Conservation (phyloP, 1,140 invertebrate genomes). For the Dufourea novaeangliae region DNA sequence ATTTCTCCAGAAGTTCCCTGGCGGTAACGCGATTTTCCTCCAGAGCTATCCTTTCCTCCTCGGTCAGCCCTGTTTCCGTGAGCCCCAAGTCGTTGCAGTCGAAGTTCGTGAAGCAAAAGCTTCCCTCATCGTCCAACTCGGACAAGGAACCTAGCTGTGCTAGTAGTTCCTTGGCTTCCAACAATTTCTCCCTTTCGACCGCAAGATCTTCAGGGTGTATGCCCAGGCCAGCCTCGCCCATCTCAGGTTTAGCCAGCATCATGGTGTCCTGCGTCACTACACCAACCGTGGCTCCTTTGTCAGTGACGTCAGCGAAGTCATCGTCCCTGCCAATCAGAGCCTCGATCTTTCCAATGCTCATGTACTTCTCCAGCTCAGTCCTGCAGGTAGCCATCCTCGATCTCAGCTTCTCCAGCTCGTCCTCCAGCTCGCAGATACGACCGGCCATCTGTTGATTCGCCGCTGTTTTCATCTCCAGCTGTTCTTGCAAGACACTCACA, state of each 20-base stretch:
- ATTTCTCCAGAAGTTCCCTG: background rate
- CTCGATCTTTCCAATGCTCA: conserved; percentile 50
- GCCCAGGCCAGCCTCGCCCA: background rate
- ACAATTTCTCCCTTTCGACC: background rate
- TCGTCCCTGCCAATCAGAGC: conserved; percentile 57
- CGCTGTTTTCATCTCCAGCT: conserved; percentile 65
- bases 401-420: conserved; percentile 57
- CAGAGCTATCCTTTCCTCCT: conserved; percentile 34
- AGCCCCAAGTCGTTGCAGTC: conserved; percentile 52
- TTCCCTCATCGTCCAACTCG: conserved; percentile 43
- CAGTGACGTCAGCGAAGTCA: conserved; percentile 50
- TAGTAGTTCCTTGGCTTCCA: conserved; percentile 27
- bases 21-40: conserved; percentile 6
- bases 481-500: conserved; percentile 75
- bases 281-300: background rate
- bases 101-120: conserved; percentile 42
- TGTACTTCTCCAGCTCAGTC: conserved; percentile 53
- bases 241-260: background rate
- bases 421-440: conserved; percentile 65
- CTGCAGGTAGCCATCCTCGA: conserved; percentile 33
- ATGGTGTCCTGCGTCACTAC: background rate
- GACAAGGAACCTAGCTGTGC: conserved; percentile 26
- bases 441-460: conserved; percentile 68
- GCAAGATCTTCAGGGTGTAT: conserved; percentile 35
- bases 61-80: conserved; percentile 27